Conservation (phyloP, 2,113 vertebrate species). For the Microtus oregoni region DNA sequence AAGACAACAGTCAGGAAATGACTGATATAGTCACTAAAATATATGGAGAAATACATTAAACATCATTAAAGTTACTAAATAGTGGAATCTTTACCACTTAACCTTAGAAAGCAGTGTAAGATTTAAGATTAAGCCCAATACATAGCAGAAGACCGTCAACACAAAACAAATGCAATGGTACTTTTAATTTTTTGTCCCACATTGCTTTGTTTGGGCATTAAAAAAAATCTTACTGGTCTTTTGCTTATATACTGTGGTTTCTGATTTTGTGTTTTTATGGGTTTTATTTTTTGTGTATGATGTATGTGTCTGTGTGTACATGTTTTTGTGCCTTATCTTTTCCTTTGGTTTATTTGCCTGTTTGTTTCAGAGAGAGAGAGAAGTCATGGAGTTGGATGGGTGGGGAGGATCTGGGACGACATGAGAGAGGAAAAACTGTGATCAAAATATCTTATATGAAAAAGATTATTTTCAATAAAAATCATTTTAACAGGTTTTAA, state of each 20-base stretch:
- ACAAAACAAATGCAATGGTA: background rate
- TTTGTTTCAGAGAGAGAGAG: background rate
- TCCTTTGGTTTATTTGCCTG: background rate
- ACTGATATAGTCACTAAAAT: constrained; percentile 14
- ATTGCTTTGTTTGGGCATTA: background rate
- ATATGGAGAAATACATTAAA: constrained; percentile 34
- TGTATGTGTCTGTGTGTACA: background rate
- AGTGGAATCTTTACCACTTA: constrained; percentile 16
- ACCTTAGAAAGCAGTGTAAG: background rate
- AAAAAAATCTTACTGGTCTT: background rate
- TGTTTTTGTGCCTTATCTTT: background rate
- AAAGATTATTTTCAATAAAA: background rate
- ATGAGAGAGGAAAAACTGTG: background rate
- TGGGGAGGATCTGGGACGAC: background rate
- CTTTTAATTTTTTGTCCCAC: background rate
- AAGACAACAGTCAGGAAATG: constrained; percentile 48
- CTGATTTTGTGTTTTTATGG: background rate
- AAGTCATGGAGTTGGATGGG: background rate
- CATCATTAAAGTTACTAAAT: background rate
- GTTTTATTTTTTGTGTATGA: background rate
- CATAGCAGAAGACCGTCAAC: background rate
- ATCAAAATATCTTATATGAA: background rate
- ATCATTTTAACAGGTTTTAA: background rate
- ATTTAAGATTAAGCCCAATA: background rate
- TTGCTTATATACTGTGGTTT: background rate